phyloP scores from a whole-genome alignment of 2,888 invertebrate species.

The Thecophora atra region DNA sequence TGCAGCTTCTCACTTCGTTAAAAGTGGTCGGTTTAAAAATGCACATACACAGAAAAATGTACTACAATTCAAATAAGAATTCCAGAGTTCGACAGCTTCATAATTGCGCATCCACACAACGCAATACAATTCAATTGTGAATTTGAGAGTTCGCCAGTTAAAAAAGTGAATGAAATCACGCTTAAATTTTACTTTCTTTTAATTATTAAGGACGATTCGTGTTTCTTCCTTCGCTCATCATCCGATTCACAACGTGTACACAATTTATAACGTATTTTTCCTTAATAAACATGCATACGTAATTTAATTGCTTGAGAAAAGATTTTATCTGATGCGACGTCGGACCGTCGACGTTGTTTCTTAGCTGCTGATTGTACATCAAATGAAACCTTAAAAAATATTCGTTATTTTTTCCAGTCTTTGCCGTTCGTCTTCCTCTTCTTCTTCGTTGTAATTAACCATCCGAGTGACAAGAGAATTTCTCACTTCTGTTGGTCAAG shows the following conservation, averaged over 20 bases:
- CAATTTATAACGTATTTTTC: slow-evolving; percentile 32
- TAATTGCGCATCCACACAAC: no score
- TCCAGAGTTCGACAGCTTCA: no score
- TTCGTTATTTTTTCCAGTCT: slow-evolving; percentile 37
- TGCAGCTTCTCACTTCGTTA: no score
- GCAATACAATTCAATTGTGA: no score
- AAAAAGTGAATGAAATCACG: no score
- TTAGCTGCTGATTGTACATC: background rate
- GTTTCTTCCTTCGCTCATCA: background rate
- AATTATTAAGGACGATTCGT: background rate
- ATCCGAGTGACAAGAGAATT: background rate
- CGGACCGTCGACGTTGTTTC: background rate
- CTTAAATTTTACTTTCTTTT: background rate
- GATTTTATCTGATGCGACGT: slow-evolving; percentile 31
- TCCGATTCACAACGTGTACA: background rate
- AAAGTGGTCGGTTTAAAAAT: no score
- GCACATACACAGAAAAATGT: no score
- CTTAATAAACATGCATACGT: background rate
- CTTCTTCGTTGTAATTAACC: background rate
- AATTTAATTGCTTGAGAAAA: slow-evolving; percentile 36
- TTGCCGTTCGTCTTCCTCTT: background rate
- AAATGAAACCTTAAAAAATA: slow-evolving; percentile 35
- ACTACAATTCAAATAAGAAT: no score
- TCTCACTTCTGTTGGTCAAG: slow-evolving; percentile 15
- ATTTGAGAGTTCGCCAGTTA: no score